Percentiles rank a stretch among this genome's conserved stretches.
phyloP scores from a whole-genome alignment of 2,113 vertebrate genomes.

The Ardeotis arabs region DNA sequence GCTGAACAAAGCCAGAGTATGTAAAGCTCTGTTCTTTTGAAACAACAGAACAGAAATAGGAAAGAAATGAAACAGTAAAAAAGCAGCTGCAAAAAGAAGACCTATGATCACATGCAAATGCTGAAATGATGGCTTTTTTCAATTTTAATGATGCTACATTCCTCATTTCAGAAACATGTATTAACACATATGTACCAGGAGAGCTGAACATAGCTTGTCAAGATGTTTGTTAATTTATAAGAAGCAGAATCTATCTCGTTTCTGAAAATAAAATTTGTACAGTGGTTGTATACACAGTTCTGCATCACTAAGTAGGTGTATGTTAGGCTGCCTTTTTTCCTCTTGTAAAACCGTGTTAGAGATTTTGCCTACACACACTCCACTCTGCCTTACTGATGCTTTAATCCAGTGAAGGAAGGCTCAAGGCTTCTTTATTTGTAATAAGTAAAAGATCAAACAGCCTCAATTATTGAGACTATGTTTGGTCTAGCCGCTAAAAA shows the following conservation, averaged over 20 bases:
- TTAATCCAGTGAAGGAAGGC: background rate
- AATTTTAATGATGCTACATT: background rate
- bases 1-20: background rate
- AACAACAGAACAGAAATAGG: background rate
- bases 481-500: background rate
- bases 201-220: background rate
- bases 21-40: constrained; percentile 16
- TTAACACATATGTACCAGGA: background rate
- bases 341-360: background rate
- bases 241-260: background rate
- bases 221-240: background rate
- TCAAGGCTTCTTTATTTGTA: background rate
- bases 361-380: background rate
- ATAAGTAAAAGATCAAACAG: background rate
- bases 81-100: background rate
- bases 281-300: background rate
- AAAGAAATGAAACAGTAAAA: background rate
- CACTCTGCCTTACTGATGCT: background rate
- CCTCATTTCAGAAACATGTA: background rate
- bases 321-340: background rate
- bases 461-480: background rate
- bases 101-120: background rate
- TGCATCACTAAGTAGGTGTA: background rate
- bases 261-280: background rate
- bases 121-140: background rate